Conservation (phyloP, 2,797 vertebrate genomes). For the Lagocephalus sceleratus region DNA sequence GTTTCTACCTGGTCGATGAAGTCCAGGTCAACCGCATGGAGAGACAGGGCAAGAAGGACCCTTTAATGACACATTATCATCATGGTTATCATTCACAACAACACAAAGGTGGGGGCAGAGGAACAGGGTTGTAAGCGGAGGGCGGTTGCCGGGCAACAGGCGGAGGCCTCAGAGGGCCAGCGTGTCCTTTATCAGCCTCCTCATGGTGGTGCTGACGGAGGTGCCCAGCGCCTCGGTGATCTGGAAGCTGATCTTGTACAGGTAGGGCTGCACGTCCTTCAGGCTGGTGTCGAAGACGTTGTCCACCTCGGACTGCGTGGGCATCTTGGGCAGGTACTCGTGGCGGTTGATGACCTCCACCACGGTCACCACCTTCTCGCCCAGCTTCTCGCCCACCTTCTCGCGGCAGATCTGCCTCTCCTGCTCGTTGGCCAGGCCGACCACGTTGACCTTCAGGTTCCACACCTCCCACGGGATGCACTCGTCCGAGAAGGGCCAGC, state of each 20-base stretch:
- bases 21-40: too few species aligned
- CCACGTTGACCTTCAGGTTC: slow-evolving; percentile 97
- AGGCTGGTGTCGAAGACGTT: slow-evolving; percentile 96
- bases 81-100: too few species aligned
- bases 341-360: slow-evolving; percentile 98
- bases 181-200: slow-evolving; percentile 96
- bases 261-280: slow-evolving; percentile 96
- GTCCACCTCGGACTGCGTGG: slow-evolving; percentile 97
- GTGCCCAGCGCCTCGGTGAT: slow-evolving; percentile 94
- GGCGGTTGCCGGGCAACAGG: too few species aligned
- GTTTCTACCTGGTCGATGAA: too few species aligned
- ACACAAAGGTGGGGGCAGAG: too few species aligned
- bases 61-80: too few species aligned
- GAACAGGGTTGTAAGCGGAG: too few species aligned
- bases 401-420: slow-evolving; percentile 97
- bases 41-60: too few species aligned
- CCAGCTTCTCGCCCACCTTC: slow-evolving; percentile 97
- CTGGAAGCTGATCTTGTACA: slow-evolving; percentile 96
- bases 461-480: slow-evolving; percentile 99
- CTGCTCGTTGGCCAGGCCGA: slow-evolving; percentile 94
- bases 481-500: slow-evolving; percentile 97
- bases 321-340: slow-evolving; percentile 98
- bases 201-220: slow-evolving; percentile 96
- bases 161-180: slow-evolving; percentile 81
- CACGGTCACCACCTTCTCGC: slow-evolving; percentile 96